A percentile compares a stretch with the other conserved stretches of the same genome.
Evolutionary conservation across 2,113 vertebrate species (phyloP).

Genomic region (Pardalotus punctatus): DNA sequence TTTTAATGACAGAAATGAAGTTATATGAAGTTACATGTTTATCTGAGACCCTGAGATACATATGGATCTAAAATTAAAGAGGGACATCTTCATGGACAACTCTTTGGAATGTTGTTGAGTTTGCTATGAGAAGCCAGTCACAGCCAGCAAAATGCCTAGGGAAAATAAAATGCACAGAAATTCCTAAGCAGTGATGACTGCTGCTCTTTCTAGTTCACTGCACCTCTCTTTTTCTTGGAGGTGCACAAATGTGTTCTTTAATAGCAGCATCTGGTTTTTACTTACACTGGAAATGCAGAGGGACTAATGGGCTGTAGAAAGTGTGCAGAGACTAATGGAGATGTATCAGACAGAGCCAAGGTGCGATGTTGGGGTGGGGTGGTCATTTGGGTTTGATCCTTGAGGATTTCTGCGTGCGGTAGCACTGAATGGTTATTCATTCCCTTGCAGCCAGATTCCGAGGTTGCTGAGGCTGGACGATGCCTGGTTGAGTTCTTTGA

Average conservation of each 20-base stretch:
- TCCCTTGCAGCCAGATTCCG: conserved; percentile 87
- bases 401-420: background rate
- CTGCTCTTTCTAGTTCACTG: background rate
- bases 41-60: background rate
- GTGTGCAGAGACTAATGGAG: background rate
- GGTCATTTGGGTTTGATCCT: background rate
- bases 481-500: conserved; percentile 90
- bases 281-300: background rate
- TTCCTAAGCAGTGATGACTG: background rate
- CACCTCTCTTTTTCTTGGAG: background rate
- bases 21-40: background rate
- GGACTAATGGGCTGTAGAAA: background rate
- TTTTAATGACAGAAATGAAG: background rate
- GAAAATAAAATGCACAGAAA: background rate
- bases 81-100: background rate
- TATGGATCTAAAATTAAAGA: conserved; percentile 13
- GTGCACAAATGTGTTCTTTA: background rate
- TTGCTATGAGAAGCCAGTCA: background rate
- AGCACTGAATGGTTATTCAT: background rate
- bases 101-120: background rate
- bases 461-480: conserved; percentile 92
- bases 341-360: background rate
- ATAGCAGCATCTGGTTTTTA: background rate
- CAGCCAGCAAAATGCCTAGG: background rate
- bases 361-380: background rate